These are phyloP conservation scores for Neolamprologus longior DNA, from an alignment of 2,113 vertebrate species.

Conservation along the genomic window DNA sequence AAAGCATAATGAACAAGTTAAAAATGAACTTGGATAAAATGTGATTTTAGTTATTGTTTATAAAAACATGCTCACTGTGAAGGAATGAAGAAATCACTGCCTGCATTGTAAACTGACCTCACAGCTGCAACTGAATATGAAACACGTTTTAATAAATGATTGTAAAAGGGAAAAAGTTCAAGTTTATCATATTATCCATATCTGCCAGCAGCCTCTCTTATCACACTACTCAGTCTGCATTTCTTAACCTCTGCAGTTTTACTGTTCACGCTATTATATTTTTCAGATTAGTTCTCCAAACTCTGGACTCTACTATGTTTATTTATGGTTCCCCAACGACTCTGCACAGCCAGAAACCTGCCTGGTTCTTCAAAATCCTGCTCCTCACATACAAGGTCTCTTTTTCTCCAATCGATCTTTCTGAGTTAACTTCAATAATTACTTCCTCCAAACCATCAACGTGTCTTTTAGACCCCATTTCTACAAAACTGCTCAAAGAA, in stretches of 20 bases:
- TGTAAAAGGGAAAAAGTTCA: neutral
- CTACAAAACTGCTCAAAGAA: too few species aligned
- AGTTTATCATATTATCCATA: neutral
- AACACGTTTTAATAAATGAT: neutral
- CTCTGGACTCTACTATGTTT: neutral
- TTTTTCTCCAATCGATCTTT: too few species aligned
- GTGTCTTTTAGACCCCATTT: too few species aligned
- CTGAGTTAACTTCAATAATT: too few species aligned
- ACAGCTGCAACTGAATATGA: neutral
- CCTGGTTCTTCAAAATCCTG: neutral
- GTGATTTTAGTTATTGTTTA: neutral
- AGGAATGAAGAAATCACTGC: neutral
- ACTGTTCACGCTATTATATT: neutral
- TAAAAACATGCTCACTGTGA: neutral
- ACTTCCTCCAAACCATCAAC: too few species aligned
- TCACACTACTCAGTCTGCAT: neutral
- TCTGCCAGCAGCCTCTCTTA: neutral
- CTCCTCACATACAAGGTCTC: neutral
- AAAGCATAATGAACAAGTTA: neutral
- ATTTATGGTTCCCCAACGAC: neutral
- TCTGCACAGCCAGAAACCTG: neutral
- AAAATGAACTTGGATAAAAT: neutral
- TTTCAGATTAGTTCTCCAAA: neutral
- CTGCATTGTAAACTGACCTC: neutral
- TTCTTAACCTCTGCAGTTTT: neutral